These are phyloP conservation scores for Ciona savignyi DNA, from an alignment of 23 tunicate species.

Conservation along the genomic window DNA sequence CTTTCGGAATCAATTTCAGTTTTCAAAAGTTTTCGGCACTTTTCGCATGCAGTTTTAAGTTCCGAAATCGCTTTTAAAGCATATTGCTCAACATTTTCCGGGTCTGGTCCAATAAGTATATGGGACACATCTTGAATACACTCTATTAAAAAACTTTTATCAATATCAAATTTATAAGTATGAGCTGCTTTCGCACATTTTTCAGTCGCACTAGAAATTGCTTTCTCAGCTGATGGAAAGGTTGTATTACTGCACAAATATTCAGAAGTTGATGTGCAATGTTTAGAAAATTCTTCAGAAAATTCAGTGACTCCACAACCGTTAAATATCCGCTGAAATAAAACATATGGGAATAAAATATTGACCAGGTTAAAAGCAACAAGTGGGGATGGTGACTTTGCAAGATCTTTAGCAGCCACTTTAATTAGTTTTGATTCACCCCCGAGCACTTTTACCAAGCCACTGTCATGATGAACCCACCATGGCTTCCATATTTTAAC, in stretches of 20 bases:
- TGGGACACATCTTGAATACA: constrained; percentile 41
- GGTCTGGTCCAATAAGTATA: constrained; percentile 50
- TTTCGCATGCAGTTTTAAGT: constrained; percentile 5
- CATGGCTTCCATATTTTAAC: constrained; percentile 54
- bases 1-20: background rate
- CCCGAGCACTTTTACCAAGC: constrained; percentile 23
- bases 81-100: constrained; percentile 11
- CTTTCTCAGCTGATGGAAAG: constrained; percentile 24
- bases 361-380: constrained; percentile 63
- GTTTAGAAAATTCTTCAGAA: constrained; percentile 24
- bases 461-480: constrained; percentile 39
- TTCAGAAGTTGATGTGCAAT: constrained; percentile 19
- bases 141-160: constrained; percentile 15
- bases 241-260: constrained; percentile 30
- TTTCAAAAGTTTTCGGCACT: constrained; percentile 14
- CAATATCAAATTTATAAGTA: constrained; percentile 8
- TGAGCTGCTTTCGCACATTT: constrained; percentile 10
- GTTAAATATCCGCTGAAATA: constrained; percentile 43
- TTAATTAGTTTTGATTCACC: background rate
- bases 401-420: constrained; percentile 1
- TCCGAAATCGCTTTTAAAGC: constrained; percentile 24
- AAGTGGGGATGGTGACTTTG: constrained; percentile 33
- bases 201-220: constrained; percentile 12
- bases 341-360: constrained; percentile 41
- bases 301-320: constrained; percentile 55